Conservation (phyloP, 2,797 vertebrate species). For the Luscinia luscinia region DNA sequence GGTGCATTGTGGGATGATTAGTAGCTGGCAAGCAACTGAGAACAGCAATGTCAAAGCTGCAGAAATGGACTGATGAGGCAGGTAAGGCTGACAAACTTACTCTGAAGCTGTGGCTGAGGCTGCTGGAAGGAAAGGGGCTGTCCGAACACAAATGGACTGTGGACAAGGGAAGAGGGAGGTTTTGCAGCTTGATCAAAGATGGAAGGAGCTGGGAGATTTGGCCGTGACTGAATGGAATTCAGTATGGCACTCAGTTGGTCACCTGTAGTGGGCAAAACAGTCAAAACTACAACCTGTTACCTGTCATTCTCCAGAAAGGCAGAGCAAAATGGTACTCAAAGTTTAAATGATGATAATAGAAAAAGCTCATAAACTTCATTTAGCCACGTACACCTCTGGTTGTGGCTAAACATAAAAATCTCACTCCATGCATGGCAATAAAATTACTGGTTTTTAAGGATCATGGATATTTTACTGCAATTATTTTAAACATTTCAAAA, state of each 20-base stretch:
- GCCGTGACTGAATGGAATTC: slow-evolving; percentile 99
- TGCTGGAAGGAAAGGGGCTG: slow-evolving; percentile 99
- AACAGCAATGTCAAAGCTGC: slow-evolving; percentile 82
- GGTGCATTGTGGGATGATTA: slow-evolving; percentile 61
- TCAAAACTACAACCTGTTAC: slow-evolving; percentile 95
- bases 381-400: slow-evolving; percentile 2
- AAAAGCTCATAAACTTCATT: slow-evolving; percentile 4
- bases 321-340: slow-evolving; percentile 70
- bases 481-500: slow-evolving; percentile 26
- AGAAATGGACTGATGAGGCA: slow-evolving; percentile 88
- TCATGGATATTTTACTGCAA: neutral
- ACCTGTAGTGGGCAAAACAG: slow-evolving; percentile 99
- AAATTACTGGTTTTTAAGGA: neutral
- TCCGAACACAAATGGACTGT: slow-evolving; percentile 99
- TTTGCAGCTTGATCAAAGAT: slow-evolving; percentile 99
- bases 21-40: slow-evolving; percentile 68
- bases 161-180: slow-evolving; percentile 99
- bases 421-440: slow-evolving; percentile 3
- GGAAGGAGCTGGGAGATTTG: slow-evolving; percentile 98
- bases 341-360: slow-evolving; percentile 43
- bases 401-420: slow-evolving; percentile 32
- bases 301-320: slow-evolving; percentile 75
- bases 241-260: slow-evolving; percentile 99
- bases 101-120: slow-evolving; percentile 98
- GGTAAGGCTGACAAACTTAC: slow-evolving; percentile 98